Percentiles rank a stretch among this genome's conserved stretches.
Conservation (phyloP, 2,888 invertebrate species). For the Lobophora halterata region DNA sequence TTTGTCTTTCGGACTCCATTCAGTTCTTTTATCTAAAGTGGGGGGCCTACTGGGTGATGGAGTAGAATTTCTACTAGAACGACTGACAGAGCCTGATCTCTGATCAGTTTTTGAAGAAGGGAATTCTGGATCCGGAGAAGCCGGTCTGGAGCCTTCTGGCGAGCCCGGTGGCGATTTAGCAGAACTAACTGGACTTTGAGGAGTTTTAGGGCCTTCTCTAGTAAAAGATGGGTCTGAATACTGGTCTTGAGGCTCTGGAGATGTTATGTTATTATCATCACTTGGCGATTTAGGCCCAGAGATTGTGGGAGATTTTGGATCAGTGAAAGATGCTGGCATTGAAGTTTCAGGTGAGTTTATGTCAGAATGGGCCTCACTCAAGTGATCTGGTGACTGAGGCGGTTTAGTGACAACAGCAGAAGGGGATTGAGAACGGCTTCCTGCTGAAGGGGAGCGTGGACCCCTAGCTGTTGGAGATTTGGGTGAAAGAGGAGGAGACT, state of each 20-base stretch:
- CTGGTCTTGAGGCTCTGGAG: conserved; percentile 51
- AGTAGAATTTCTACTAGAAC: conserved; percentile 58
- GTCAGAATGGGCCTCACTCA: conserved; percentile 69
- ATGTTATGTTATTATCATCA: conserved; percentile 50
- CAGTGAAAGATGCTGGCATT: conserved; percentile 58
- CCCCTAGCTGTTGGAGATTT: conserved; percentile 41
- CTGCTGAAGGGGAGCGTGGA: conserved; percentile 57
- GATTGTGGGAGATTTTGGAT: conserved; percentile 70
- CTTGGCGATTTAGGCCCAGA: conserved; percentile 72
- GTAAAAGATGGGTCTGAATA: conserved; percentile 50
- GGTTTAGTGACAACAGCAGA: conserved; percentile 42
- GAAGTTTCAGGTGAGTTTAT: conserved; percentile 75
- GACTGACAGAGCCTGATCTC: conserved; percentile 56
- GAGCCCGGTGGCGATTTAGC: conserved; percentile 50
- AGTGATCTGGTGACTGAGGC: conserved; percentile 59
- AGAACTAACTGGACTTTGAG: conserved; percentile 58
- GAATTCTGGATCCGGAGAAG: conserved; percentile 54
- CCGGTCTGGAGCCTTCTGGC: conserved; percentile 47
- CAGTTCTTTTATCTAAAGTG: conserved; percentile 46
- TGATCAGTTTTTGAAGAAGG: conserved; percentile 45
- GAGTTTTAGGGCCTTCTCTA: conserved; percentile 64
- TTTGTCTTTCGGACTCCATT: conserved; percentile 67
- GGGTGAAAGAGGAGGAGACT: conserved; percentile 54
- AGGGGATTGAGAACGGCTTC: conserved; percentile 53
- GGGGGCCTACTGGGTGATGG: conserved; percentile 41